Percentiles rank a stretch among this genome's conserved stretches.
Conservation (phyloP, 2,888 invertebrate species). For the Nezara viridula region DNA sequence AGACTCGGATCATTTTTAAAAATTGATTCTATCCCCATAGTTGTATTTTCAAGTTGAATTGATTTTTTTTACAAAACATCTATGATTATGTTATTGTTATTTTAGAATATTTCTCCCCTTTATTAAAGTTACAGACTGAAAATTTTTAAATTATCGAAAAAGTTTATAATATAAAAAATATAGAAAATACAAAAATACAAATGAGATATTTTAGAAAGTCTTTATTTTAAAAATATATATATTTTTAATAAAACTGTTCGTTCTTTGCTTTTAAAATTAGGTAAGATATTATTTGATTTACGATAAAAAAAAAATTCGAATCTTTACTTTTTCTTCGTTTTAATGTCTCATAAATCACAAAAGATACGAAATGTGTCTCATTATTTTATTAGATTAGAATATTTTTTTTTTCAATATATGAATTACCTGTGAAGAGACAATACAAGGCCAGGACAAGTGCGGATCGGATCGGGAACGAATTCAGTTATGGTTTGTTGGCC, state of each 20-base stretch:
- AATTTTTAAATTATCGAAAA: neutral
- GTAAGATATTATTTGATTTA: neutral
- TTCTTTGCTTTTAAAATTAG: neutral
- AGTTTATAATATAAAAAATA: conserved; percentile 5
- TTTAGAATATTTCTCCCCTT: neutral
- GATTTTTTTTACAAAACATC: neutral
- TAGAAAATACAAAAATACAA: neutral
- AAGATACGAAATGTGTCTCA: neutral
- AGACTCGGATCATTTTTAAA: neutral
- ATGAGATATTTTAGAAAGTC: neutral
- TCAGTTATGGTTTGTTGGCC: neutral
- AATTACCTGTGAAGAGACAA: conserved; percentile 48
- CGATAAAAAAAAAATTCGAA: neutral
- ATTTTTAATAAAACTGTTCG: neutral
- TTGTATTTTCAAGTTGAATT: neutral
- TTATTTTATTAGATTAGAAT: neutral
- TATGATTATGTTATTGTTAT: neutral
- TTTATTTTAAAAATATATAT: conserved; percentile 19
- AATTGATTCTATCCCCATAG: neutral
- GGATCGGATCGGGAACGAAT: neutral
- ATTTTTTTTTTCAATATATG: neutral
- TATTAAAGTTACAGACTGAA: conserved; percentile 13
- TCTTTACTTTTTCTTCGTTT: neutral
- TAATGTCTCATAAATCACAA: neutral
- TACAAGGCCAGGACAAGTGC: conserved; percentile 35